A percentile compares a stretch with the other conserved stretches of the same genome.
These are phyloP conservation scores for Rhinichthys osculus DNA, from an alignment of 2,797 vertebrate species.

Conservation along the genomic window DNA sequence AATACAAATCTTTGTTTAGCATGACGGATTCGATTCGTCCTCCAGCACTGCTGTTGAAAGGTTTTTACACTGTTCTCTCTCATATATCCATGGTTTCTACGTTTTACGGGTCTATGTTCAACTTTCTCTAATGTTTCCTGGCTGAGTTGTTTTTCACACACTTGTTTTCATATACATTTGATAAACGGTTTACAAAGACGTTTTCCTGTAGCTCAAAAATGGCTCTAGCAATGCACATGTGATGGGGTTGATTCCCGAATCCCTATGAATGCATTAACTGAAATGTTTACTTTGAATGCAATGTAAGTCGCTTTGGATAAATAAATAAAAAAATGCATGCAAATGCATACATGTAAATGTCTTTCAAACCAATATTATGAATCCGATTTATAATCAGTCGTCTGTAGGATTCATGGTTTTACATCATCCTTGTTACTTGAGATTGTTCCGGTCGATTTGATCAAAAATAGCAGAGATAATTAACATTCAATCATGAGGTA, in stretches of 20 bases:
- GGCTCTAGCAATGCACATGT: no score
- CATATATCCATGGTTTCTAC: neutral
- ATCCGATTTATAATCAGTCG: neutral
- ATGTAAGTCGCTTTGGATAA: neutral
- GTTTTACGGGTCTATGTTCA: neutral
- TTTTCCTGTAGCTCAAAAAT: no score
- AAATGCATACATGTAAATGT: neutral
- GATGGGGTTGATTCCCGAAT: no score
- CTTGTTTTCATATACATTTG: neutral
- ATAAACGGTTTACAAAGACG: neutral
- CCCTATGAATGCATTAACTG: no score
- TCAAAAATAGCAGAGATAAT: neutral
- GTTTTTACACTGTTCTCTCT: neutral
- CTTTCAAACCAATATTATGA: neutral
- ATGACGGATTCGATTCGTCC: neutral
- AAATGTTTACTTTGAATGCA: no score
- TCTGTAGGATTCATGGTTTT: neutral
- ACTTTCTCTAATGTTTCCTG: neutral
- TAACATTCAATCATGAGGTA: neutral
- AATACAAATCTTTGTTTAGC: slow-evolving; percentile 13
- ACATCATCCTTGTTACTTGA: neutral
- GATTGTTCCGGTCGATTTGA: neutral
- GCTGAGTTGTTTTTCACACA: neutral
- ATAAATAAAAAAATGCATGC: neutral
- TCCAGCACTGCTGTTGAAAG: neutral